Evolutionary conservation across 2,888 invertebrate species (phyloP), one percentile per base, ranked within the genome.

Genomic region (Celastrina argiolus): DNA sequence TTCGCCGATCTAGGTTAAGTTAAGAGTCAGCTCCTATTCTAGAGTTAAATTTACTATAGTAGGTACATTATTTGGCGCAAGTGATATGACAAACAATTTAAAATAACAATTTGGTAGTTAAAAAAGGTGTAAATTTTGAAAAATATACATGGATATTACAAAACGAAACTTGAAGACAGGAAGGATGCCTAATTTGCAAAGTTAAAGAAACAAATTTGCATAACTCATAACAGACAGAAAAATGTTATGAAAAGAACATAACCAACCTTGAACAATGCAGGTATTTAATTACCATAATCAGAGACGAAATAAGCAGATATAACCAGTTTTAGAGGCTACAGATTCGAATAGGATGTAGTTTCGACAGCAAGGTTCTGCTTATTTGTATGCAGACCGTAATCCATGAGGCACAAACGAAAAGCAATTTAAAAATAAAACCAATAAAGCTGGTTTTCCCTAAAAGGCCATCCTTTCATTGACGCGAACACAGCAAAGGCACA

Each of bases 311-410:
- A 26, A 31, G 31, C 58, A 31, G 31, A 58, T 31, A 3, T 26
- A 61, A 61, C 61, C 36, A 18, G 61, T 39, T 61, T 39, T 61
- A 14, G 61, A 61, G 61, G 61, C 22, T 61, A 36, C 59, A 18
- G 61, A 39, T 61, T 22, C 36, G 18, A 61, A 61, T 39, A 61
- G 61, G 22, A 61, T 61, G 36, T 36, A 61, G 36, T 14, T 59
- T 59, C 34, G 59, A 45, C 68, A 45, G 67, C 64, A 65, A 67
- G 45, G 59, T 59, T 64, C 31, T 65, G 51, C 64, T 67, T 59
- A 69, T 70, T 70, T 61, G 68, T 69, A 70, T 70, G 67, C 69
- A 36, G 63, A 61, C 61, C 34, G 39, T 61, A 36, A 12, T 18
- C 61, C 18, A 14, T 7, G 18, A 10, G 16, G 18, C 7, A 14